Evolutionary conservation across 2,888 invertebrate species (phyloP), one percentile per base, ranked within the genome.

Genomic region (Axea sp.): DNA sequence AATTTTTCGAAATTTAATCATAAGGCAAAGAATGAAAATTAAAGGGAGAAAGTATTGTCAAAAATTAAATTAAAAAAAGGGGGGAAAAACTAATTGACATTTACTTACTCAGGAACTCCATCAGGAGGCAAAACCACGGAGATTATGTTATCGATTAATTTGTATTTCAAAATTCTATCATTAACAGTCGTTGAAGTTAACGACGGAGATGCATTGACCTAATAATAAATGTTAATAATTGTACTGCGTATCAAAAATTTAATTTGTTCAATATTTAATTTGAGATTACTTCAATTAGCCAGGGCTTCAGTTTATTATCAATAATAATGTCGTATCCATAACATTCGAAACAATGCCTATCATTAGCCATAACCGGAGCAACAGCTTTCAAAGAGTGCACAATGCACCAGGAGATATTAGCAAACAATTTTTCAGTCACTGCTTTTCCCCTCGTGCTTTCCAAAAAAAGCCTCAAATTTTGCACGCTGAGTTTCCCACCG

Each of bases 241-340:
- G n/a, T n/a, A n/a, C n/a, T n/a, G n/a, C n/a, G n/a, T n/a, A n/a
- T n/a, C n/a, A n/a, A n/a, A n/a, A n/a, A n/a, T n/a, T n/a, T n/a
- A n/a, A n/a, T n/a, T n/a, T n/a, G n/a, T n/a, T n/a, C n/a, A n/a
- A n/a, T n/a, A n/a, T n/a, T n/a, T n/a, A n/a, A n/a, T n/a, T n/a
- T n/a, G n/a, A n/a, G 4, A 19, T 8, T 49, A 85, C 86, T 81
- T 87, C 87, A 12, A 87, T 86, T 1, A 87, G 74, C 87, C 87
- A 98, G 0, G 98, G 98, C 85, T 98, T 98, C 19, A 98, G 88
- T 82, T 94, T 93, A 84, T 96, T 95, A 86, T 98, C 98, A 78
- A 98, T 97, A 78, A 98, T 98, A 49, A 98, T 97, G 84, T 98
- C 98, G 85, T 96, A 98, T 30, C 98, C 98, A 83, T 98, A 98